Evolutionary conservation across 2,797 vertebrate genomes (phyloP).

Genomic region (Bryconaethiops microstoma): DNA sequence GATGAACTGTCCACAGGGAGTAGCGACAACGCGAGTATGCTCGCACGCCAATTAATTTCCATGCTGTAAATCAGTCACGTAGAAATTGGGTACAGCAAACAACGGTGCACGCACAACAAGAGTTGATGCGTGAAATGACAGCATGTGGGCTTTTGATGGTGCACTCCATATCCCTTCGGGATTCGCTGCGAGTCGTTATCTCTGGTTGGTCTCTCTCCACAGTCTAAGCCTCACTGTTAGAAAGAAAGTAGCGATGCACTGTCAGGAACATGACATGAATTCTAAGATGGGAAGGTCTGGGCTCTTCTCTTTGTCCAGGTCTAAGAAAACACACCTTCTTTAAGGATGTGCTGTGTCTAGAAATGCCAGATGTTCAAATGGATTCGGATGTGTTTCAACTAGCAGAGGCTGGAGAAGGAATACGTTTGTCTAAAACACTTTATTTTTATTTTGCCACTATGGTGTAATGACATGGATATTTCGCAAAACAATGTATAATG

Average conservation of each 20-base stretch:
- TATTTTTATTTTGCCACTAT: neutral
- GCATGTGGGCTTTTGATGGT: slow-evolving; percentile 53
- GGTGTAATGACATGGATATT: neutral
- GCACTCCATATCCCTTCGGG: slow-evolving; percentile 46
- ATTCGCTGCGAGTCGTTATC: slow-evolving; percentile 39
- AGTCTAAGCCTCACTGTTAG: slow-evolving; percentile 33
- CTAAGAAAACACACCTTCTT: neutral
- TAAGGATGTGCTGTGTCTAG: neutral
- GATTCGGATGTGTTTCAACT: neutral
- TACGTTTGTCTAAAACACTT: neutral
- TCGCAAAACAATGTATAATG: neutral
- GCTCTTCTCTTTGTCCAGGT: slow-evolving; percentile 23
- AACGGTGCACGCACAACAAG: slow-evolving; percentile 41
- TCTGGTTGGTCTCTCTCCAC: slow-evolving; percentile 30
- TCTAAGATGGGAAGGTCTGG: neutral
- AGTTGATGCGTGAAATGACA: slow-evolving; percentile 52
- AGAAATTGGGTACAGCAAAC: slow-evolving; percentile 54
- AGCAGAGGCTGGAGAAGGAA: neutral
- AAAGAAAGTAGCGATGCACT: slow-evolving; percentile 35
- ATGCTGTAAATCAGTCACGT: slow-evolving; percentile 53
- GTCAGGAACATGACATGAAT: slow-evolving; percentile 38
- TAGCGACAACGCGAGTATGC: slow-evolving; percentile 14
- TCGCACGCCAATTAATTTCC: slow-evolving; percentile 54
- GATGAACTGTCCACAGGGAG: slow-evolving; percentile 49
- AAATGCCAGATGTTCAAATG: neutral